These are phyloP conservation scores for Hirtodrosophila confusa DNA, from an alignment of 2,888 invertebrate genomes.

Conservation along the genomic window DNA sequence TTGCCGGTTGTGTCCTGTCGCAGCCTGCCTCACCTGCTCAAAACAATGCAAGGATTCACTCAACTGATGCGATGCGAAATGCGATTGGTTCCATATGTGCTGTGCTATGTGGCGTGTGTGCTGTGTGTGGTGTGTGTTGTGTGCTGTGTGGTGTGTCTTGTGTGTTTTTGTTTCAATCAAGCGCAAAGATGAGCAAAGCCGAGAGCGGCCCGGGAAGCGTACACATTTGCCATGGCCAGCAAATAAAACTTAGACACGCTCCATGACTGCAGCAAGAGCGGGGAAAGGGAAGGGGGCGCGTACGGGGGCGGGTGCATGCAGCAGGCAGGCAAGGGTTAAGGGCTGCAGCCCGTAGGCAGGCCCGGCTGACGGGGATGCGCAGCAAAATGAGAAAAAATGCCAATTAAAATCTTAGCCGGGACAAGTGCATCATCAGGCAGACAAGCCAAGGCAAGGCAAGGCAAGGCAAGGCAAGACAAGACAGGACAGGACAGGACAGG, in stretches of 20 bases:
- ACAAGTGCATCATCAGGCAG: constrained; percentile 71
- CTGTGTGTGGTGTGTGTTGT: constrained; percentile 10
- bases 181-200: constrained; percentile 16
- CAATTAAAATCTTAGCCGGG: constrained; percentile 82
- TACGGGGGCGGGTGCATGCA: background rate
- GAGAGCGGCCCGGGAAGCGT: constrained; percentile 7
- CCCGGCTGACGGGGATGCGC: background rate
- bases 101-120: constrained; percentile 7
- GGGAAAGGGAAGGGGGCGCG: background rate
- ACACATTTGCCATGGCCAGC: constrained; percentile 72
- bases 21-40: constrained; percentile 3
- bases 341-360: constrained; percentile 17
- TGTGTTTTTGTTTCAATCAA: constrained; percentile 67
- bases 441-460: constrained; percentile 18
- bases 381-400: constrained; percentile 68
- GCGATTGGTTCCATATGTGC: constrained; percentile 72
- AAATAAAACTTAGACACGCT: constrained; percentile 79
- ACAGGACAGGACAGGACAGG: background rate
- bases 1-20: constrained; percentile 2
- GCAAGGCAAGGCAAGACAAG: background rate
- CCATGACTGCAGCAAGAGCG: constrained; percentile 18
- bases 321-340: constrained; percentile 47
- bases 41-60: constrained; percentile 45
- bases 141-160: constrained; percentile 13
- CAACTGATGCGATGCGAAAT: constrained; percentile 66